Evolutionary conservation across 2,797 vertebrate species (phyloP).

Genomic region (Anguilla pacifica): DNA sequence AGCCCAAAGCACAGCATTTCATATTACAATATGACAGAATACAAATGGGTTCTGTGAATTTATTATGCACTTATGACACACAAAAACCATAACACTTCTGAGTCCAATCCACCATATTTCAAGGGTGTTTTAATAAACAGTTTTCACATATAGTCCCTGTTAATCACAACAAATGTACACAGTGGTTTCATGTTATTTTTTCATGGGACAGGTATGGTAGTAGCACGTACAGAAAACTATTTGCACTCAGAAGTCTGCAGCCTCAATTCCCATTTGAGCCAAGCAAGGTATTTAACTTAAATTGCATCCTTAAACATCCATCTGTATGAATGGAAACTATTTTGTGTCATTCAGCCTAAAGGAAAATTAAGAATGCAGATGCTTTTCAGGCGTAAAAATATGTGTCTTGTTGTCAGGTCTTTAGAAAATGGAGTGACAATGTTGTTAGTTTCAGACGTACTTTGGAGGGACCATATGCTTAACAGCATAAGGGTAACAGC

Average conservation of each 20-base stretch:
- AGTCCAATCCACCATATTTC: background rate
- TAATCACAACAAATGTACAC: background rate
- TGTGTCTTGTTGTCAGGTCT: constrained; percentile 17
- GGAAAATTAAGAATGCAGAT: background rate
- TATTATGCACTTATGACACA: background rate
- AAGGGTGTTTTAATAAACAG: background rate
- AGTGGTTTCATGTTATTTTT: background rate
- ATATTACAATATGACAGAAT: constrained; percentile 1
- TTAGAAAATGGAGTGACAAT: constrained; percentile 15
- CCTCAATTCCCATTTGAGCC: background rate
- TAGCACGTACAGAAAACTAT: background rate
- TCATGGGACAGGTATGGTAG: background rate
- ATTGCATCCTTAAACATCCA: background rate
- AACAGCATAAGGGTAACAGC: background rate
- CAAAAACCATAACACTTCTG: background rate
- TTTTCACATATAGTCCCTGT: background rate
- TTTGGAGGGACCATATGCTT: background rate
- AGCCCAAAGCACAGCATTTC: background rate
- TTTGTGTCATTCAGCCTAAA: background rate
- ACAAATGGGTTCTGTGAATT: background rate
- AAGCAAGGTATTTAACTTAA: background rate
- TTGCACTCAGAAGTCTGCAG: background rate
- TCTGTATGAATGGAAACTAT: background rate
- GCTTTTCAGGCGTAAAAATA: background rate
- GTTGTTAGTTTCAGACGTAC: constrained; percentile 27